phyloP scores from a whole-genome alignment of 2,888 invertebrate genomes.

The Linnaemya tessellans region DNA sequence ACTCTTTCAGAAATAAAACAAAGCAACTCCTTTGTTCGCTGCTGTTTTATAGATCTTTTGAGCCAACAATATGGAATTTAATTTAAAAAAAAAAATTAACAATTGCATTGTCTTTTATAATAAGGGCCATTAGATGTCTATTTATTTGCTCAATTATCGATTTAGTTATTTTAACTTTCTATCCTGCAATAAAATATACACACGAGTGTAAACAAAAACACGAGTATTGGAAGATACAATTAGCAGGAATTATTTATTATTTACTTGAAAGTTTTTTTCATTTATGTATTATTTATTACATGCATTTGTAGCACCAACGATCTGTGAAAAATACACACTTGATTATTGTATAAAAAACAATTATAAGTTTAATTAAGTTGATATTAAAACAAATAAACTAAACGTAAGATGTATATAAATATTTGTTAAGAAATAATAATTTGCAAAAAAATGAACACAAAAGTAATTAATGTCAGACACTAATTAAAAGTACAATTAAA shows the following conservation, averaged over 20 bases:
- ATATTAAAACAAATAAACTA: conserved; percentile 13
- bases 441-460: background rate
- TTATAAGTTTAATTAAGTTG: conserved; percentile 61
- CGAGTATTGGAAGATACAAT: conserved; percentile 33
- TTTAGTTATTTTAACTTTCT: background rate
- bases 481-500: background rate
- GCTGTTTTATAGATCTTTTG: background rate
- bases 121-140: conserved; percentile 37
- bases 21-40: too few relatives aligned
- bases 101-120: conserved; percentile 19
- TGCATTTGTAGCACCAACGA: conserved; percentile 34
- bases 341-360: conserved; percentile 54
- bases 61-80: background rate
- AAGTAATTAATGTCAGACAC: background rate
- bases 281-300: background rate
- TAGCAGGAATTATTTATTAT: conserved; percentile 21
- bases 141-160: conserved; percentile 24
- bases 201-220: background rate
- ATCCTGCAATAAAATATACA: background rate
- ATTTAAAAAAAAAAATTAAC: conserved; percentile 7
- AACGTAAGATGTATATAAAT: conserved; percentile 2
- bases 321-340: conserved; percentile 20
- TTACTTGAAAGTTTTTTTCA: conserved; percentile 8
- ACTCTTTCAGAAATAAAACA: too few relatives aligned
- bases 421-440: background rate